Evolutionary conservation across 2,113 vertebrate genomes (phyloP).

Genomic region (Ia io): DNA sequence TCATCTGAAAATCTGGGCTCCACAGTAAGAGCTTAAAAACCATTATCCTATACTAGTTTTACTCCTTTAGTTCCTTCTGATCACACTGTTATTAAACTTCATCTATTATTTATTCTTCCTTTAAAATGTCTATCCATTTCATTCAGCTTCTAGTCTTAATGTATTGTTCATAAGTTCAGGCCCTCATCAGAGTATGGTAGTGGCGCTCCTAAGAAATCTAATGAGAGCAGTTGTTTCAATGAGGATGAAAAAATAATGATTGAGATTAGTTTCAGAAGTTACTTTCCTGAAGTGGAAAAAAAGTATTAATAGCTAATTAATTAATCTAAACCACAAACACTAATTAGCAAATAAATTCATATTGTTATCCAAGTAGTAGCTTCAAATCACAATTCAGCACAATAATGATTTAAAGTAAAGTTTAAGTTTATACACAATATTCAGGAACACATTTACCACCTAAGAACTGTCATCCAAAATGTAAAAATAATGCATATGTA

Average conservation of each 20-base stretch:
- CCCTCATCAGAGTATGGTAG: background rate
- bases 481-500: background rate
- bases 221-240: conserved; percentile 18
- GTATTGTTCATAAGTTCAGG: background rate
- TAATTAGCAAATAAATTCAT: background rate
- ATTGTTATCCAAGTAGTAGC: background rate
- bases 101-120: conserved; percentile 11
- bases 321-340: conserved; percentile 1
- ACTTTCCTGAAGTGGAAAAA: background rate
- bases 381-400: conserved; percentile 11
- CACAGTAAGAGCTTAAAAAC: background rate
- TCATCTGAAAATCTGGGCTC: background rate
- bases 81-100: conserved; percentile 17
- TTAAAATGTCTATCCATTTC: conserved; percentile 14
- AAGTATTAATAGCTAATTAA: background rate
- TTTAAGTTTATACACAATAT: background rate
- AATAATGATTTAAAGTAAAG: background rate
- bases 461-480: background rate
- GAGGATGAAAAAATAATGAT: background rate
- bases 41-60: background rate
- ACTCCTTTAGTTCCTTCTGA: background rate
- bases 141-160: conserved; percentile 21
- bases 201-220: background rate
- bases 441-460: background rate
- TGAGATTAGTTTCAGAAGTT: conserved; percentile 1